A percentile compares a stretch with the other conserved stretches of the same genome.
phyloP scores from a whole-genome alignment of 1,140 invertebrate species.

The Pectinophora gossypiella region DNA sequence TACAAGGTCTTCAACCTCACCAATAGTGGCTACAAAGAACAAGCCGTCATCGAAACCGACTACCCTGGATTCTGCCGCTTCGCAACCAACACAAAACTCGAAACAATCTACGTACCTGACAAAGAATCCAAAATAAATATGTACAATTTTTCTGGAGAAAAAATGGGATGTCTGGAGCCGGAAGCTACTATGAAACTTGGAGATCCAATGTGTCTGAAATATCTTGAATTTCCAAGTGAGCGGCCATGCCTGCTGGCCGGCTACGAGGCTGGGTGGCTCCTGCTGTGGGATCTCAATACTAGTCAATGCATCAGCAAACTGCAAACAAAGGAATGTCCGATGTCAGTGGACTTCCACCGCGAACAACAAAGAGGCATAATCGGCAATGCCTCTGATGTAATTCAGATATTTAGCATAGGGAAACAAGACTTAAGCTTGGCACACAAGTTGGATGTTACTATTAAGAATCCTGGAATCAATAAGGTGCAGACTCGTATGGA shows the following conservation, averaged over 20 bases:
- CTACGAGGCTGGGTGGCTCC: conserved; percentile 81
- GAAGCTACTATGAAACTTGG: conserved; percentile 62
- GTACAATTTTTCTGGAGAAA: conserved; percentile 76
- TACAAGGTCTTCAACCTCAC: conserved; percentile 80
- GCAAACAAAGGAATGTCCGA: conserved; percentile 79
- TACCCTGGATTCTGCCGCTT: conserved; percentile 82
- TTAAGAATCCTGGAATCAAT: conserved; percentile 85
- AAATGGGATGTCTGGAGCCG: conserved; percentile 64
- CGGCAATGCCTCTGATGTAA: conserved; percentile 77
- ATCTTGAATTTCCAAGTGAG: conserved; percentile 69
- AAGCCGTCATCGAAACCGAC: conserved; percentile 75
- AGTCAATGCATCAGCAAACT: conserved; percentile 76
- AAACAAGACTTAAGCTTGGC: conserved; percentile 75
- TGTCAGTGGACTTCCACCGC: conserved; percentile 81
- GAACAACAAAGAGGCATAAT: conserved; percentile 79
- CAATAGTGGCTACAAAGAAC: conserved; percentile 76
- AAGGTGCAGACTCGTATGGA: conserved; percentile 82
- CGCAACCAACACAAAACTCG: conserved; percentile 77
- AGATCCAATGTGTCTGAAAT: conserved; percentile 80
- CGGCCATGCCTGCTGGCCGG: conserved; percentile 76
- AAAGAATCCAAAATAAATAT: conserved; percentile 79
- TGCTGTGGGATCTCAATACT: conserved; percentile 81
- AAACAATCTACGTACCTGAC: conserved; percentile 80
- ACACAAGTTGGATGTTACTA: conserved; percentile 76
- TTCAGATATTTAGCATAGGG: conserved; percentile 77